A percentile compares a stretch with the other conserved stretches of the same genome.
Conservation (phyloP, 2,113 vertebrate genomes). For the Myocastor coypus region DNA sequence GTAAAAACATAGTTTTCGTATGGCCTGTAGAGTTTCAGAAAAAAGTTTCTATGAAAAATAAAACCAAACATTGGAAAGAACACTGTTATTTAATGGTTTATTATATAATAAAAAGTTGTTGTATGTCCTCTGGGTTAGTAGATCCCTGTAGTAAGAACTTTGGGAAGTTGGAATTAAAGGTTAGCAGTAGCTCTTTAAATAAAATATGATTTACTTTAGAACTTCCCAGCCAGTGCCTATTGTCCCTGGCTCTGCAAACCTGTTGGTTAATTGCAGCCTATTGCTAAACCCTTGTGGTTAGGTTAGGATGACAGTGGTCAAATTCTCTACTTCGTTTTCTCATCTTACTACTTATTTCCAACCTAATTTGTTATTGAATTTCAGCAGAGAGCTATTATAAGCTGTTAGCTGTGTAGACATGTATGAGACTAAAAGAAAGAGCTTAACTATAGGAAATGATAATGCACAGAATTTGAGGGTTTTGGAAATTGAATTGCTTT, state of each 20-base stretch:
- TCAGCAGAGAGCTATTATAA: slow-evolving; percentile 35
- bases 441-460: slow-evolving; percentile 55
- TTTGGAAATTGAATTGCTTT: slow-evolving; percentile 61
- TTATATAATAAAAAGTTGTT: slow-evolving; percentile 73
- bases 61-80: slow-evolving; percentile 70
- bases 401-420: not conserved
- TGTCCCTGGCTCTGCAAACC: not conserved
- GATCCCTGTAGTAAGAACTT: slow-evolving; percentile 61
- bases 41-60: slow-evolving; percentile 73
- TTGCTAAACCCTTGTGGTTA: slow-evolving; percentile 61
- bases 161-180: slow-evolving; percentile 63
- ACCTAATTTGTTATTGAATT: slow-evolving; percentile 53
- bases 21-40: slow-evolving; percentile 59
- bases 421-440: slow-evolving; percentile 34
- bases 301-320: slow-evolving; percentile 41
- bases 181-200: slow-evolving; percentile 70
- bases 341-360: slow-evolving; percentile 42
- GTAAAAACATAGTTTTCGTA: slow-evolving; percentile 61
- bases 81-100: slow-evolving; percentile 70
- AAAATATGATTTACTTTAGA: slow-evolving; percentile 51
- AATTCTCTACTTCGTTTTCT: slow-evolving; percentile 59
- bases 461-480: slow-evolving; percentile 46
- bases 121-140: slow-evolving; percentile 63
- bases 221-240: slow-evolving; percentile 37
- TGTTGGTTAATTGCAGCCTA: slow-evolving; percentile 59